Base-by-base conservation (phyloP, 2,888 invertebrate species). In the Yponomeuta evonymella region DNA sequence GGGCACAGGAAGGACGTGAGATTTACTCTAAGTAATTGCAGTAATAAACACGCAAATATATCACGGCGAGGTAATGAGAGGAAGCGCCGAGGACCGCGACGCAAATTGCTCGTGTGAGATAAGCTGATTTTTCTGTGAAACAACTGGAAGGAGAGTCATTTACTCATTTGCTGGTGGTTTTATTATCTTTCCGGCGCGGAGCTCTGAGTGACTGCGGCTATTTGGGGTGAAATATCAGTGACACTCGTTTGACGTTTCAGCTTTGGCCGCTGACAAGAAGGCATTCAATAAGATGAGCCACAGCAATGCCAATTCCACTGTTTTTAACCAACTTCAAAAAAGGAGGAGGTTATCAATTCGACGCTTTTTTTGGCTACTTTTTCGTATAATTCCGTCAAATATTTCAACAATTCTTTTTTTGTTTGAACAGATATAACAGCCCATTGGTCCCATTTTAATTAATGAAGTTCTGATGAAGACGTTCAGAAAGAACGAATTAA, bases 11-110 rank as follows among this genome's bases (percentile, higher is more conserved):
- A 92, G 92, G 91, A 92, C 90, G 91, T 88, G 90, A 92, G 92
- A 92, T 92, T 92, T 92, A 92, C 92, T 92, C 91, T 93, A 93
- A 93, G 92, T 93, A 93, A 93, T 93, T 93, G 92, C 92, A 89
- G 92, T 93, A 92, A 92, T 93, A 92, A 92, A 92, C 91, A 90
- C 90, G 90, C 88, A 91, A 90, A 92, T 92, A 92, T 92, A 92
- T 92, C 92, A 92, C 89, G 86, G 81, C 89, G 83, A 87, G 84
- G 91, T 91, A 92, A 92, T 92, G 90, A 92, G 89, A 90, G 90
- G 90, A 91, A 92, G 88, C 88, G 84, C 77, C 88, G 85, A 87
- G 86, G 91, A 91, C 91, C 90, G 89, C 89, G 78, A 84, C 89
- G 89, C 87, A 92, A 91, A 92, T 92, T 90, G 91, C 89, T 91